Conservation (phyloP, 1,140 invertebrate genomes). For the Heliothis subflexa region DNA sequence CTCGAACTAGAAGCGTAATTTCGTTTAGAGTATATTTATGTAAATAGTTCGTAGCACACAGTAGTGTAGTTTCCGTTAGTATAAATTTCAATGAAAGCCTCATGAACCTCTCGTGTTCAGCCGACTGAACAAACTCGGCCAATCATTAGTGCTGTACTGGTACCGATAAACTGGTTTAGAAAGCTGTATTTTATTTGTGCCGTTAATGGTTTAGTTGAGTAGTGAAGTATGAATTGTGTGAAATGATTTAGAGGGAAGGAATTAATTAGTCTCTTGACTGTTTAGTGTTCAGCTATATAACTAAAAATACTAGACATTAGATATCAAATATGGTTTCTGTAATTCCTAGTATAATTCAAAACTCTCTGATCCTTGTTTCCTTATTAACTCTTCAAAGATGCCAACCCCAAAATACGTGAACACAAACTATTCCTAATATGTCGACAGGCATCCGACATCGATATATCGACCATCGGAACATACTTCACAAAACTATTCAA, state of each 20-base stretch:
- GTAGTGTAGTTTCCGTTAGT: not conserved
- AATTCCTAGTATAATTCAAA: too few species aligned
- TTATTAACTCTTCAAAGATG: too few species aligned
- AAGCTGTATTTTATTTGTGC: not conserved
- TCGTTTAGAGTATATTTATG: not conserved
- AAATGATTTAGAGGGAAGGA: too few species aligned
- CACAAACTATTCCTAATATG: not conserved
- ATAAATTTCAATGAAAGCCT: slow-evolving; percentile 26
- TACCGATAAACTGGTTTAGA: not conserved
- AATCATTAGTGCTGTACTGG: not conserved
- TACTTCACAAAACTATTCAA: slow-evolving; percentile 6
- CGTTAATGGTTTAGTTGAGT: not conserved
- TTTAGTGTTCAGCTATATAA: too few species aligned
- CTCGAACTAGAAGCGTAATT: not conserved
- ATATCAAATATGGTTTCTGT: too few species aligned
- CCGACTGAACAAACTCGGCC: not conserved
- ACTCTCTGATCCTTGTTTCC: too few species aligned
- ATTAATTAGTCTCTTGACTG: too few species aligned
- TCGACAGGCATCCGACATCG: not conserved
- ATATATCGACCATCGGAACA: not conserved
- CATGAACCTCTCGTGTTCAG: slow-evolving; percentile 6
- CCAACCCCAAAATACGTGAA: too few species aligned
- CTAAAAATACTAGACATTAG: too few species aligned
- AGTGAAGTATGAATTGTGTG: not conserved
- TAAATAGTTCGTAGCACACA: not conserved